Evolutionary conservation across 1,140 invertebrate genomes (phyloP).

Genomic region (Solenopsis fugax): DNA sequence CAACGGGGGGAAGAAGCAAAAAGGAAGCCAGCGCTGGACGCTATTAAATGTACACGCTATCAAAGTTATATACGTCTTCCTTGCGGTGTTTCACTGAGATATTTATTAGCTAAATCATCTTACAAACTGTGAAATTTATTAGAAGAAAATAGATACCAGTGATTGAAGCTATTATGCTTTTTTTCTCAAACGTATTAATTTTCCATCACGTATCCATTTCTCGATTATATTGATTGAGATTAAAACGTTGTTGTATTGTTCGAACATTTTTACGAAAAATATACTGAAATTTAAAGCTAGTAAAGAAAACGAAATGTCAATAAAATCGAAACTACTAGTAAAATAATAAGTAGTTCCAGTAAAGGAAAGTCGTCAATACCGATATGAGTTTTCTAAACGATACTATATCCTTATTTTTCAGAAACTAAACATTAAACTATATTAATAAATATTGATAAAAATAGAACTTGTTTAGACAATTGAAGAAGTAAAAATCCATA

Average conservation of each 20-base stretch:
- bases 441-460: no score
- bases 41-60: constrained; percentile 58
- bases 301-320: background rate
- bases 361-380: no score
- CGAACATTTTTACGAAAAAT: constrained; percentile 6
- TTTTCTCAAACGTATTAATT: background rate
- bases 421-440: no score
- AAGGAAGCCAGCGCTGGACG: constrained; percentile 42
- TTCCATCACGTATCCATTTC: background rate
- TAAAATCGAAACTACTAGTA: background rate
- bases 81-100: constrained; percentile 1
- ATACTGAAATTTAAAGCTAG: background rate
- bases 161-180: background rate
- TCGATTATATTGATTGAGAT: background rate
- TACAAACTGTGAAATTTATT: background rate
- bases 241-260: background rate
- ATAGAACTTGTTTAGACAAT: no score
- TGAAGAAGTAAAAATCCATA: no score
- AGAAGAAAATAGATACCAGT: background rate
- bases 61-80: constrained; percentile 32
- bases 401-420: no score
- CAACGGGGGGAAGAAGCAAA: constrained; percentile 21
- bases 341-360: background rate
- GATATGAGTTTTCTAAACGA: no score
- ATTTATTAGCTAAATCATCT: constrained; percentile 34